A percentile compares a stretch with the other conserved stretches of the same genome.
phyloP scores from a whole-genome alignment of 2,797 vertebrate genomes.

The Gymnothorax reevesii region DNA sequence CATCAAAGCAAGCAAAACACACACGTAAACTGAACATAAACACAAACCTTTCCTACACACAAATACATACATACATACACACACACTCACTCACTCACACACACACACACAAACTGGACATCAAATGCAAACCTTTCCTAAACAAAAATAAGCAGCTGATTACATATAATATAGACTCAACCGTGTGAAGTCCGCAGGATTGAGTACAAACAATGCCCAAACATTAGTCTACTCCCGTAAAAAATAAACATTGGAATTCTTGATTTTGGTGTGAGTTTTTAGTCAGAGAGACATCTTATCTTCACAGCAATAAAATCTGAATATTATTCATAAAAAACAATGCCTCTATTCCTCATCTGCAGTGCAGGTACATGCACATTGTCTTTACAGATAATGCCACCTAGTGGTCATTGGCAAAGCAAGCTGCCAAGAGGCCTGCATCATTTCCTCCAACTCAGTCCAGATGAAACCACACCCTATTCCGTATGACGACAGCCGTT shows the following conservation, averaged over 20 bases:
- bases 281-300: neutral
- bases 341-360: neutral
- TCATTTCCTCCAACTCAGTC: neutral
- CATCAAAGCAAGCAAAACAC: neutral
- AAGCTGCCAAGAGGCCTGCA: neutral
- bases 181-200: constrained; percentile 21
- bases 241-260: constrained; percentile 30
- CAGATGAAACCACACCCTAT: too few relatives aligned
- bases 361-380: neutral
- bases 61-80: too few relatives aligned
- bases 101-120: too few relatives aligned
- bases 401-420: constrained; percentile 12
- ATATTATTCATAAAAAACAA: neutral
- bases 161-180: constrained; percentile 48
- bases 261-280: neutral
- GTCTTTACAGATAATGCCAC: constrained; percentile 19
- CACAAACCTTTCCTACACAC: constrained; percentile 8
- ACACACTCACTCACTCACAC: too few relatives aligned
- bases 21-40: neutral
- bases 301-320: neutral
- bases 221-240: neutral
- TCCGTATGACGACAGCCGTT: too few relatives aligned
- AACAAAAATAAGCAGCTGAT: constrained; percentile 28
- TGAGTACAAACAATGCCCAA: neutral
- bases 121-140: neutral